Base-by-base conservation (phyloP, 1,140 invertebrate species). In the Drosophila watanabei region DNA sequence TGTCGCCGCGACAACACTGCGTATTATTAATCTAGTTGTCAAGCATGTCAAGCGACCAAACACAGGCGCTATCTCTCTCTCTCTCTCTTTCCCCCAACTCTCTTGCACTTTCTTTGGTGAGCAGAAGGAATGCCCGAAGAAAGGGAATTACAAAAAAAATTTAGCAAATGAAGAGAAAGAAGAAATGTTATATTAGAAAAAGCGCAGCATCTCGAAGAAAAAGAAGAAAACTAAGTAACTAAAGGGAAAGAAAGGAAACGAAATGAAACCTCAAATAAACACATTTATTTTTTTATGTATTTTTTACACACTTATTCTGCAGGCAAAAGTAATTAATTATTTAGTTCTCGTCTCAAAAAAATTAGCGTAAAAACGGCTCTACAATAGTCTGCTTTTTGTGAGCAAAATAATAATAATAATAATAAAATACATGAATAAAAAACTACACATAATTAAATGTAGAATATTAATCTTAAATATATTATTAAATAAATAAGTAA, bases 11-110 rank as follows among this genome's bases (percentile, higher is more conserved):
- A 57, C 52, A 39, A 63, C 63, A 41, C 70, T 71, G 35, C 70
- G 70, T 71, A 73, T 73, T 70, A 48, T 68, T 71, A 73, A 73
- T 73, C 71, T 73, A 73, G 71, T 73, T 73, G 71, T 73, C 71
- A 73, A 71, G 66, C 70, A 73, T 72, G 56, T n/a, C n/a, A n/a
- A n/a, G 11, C 69, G 37, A 61, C 24, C 68, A 72, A 72, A 70
- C 66, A 69, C 18, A 57, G n/a, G 39, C 65, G 35, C 43, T 71
- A n/a, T 70, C 66, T 39, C 28, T 10, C 6, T 24, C 24, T 24
- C 24, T 70, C 66, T 39, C 28, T 10, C 6, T 48, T 33, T 43
- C 46, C n/a, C 33, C 14, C 58, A 62, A 13, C 33, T 28, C 14
- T 2, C 13, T 45, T 16, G 33, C n/a, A 24, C 20, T 18, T 45